Conservation (phyloP, 2,113 vertebrate species). For the Callopanchax toddi region DNA sequence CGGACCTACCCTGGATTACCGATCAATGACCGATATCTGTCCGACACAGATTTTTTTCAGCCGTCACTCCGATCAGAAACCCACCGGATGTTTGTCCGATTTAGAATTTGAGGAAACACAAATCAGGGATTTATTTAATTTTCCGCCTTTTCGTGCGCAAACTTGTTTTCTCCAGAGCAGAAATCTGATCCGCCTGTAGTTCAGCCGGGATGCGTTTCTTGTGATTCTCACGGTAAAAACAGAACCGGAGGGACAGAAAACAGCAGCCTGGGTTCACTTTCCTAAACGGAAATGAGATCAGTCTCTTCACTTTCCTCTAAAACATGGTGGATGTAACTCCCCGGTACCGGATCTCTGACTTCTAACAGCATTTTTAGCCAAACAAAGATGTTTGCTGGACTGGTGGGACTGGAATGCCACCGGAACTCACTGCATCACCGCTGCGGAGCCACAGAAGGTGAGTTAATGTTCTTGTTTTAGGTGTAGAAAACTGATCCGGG, state of each 20-base stretch:
- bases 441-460: conserved; percentile 63
- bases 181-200: too few relatives aligned
- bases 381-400: conserved; percentile 76
- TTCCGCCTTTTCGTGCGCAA: too few relatives aligned
- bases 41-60: background rate
- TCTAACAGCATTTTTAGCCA: background rate
- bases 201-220: too few relatives aligned
- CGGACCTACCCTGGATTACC: conserved; percentile 6
- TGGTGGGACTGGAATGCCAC: conserved; percentile 69
- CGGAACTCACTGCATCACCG: conserved; percentile 48
- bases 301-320: conserved; percentile 24
- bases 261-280: conserved; percentile 46
- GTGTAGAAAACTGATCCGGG: too few relatives aligned
- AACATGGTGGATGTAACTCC: conserved; percentile 55
- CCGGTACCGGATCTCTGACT: conserved; percentile 9
- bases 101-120: background rate
- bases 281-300: conserved; percentile 75
- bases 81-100: background rate
- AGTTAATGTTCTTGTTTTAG: conserved; percentile 1
- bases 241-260: background rate
- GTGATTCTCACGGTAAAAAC: background rate
- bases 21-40: conserved; percentile 29
- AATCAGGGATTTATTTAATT: too few relatives aligned
- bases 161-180: too few relatives aligned
- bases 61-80: too few relatives aligned